Evolutionary conservation across 1,140 invertebrate genomes (phyloP).

Genomic region (Leucophenga varia): DNA sequence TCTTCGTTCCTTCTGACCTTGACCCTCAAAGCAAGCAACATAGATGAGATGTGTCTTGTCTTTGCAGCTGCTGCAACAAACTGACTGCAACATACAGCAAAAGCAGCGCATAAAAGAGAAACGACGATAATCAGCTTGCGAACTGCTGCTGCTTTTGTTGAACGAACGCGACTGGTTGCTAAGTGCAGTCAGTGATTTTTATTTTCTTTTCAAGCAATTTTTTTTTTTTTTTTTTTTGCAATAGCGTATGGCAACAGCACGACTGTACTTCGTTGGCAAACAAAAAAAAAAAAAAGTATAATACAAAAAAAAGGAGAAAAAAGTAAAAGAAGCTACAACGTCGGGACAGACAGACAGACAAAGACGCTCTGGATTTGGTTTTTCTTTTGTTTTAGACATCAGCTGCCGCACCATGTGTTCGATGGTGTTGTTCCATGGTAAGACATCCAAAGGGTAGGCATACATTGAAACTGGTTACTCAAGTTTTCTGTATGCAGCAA

Average conservation of each 20-base stretch:
- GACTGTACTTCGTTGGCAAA: constrained; percentile 10
- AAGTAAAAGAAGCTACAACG: no score
- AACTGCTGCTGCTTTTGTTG: no score
- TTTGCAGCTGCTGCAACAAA: constrained; percentile 3
- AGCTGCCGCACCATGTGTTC: constrained; percentile 24
- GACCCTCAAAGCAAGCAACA: constrained; percentile 42
- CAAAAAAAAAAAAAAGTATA: no score
- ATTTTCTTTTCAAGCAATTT: constrained; percentile 24
- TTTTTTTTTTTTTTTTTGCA: constrained; percentile 10
- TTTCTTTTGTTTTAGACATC: constrained; percentile 8
- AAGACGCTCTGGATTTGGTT: constrained; percentile 2
- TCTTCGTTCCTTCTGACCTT: no score
- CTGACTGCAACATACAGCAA: no score
- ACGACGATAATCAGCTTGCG: background rate
- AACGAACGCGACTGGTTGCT: constrained; percentile 41
- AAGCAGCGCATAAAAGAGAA: no score
- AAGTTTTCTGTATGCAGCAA: no score
- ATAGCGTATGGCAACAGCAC: background rate
- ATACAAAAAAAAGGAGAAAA: no score
- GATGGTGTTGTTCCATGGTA: no score
- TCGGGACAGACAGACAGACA: background rate
- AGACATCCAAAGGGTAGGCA: no score
- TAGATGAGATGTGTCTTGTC: no score
- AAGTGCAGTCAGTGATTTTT: constrained; percentile 38
- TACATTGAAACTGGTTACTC: no score